phyloP scores from a whole-genome alignment of 2,113 vertebrate species.

The Petroica traversi region DNA sequence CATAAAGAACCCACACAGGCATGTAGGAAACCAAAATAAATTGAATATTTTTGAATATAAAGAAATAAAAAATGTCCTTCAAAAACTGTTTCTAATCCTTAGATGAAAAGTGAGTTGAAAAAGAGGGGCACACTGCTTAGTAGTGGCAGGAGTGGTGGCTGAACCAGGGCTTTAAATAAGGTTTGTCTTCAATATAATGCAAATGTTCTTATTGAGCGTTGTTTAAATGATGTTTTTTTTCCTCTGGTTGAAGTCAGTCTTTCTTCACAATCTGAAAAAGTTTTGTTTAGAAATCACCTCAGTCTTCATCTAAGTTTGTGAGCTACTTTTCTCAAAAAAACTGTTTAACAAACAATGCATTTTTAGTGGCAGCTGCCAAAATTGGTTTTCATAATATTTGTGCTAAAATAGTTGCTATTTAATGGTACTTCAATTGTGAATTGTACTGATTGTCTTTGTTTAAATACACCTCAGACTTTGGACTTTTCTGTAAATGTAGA shows the following conservation, averaged over 20 bases:
- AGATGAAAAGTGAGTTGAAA: not conserved
- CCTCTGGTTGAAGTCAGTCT: not conserved
- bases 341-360: not conserved
- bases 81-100: not conserved
- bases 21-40: not conserved
- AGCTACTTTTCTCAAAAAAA: not conserved
- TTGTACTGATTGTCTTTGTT: not conserved
- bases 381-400: not conserved
- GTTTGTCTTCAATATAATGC: not conserved
- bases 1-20: not conserved
- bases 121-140: not conserved
- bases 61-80: rapidly evolving
- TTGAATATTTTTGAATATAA: not conserved
- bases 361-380: not conserved
- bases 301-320: not conserved
- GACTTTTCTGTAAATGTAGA: not conserved
- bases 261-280: not conserved
- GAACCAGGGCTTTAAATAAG: not conserved
- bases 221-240: not conserved
- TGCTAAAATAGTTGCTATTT: not conserved
- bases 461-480: not conserved
- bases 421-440: not conserved
- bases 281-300: not conserved
- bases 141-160: not conserved
- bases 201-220: not conserved